Evolutionary conservation across 2,888 invertebrate genomes (phyloP).

Genomic region (Tryphoninae sp.): DNA sequence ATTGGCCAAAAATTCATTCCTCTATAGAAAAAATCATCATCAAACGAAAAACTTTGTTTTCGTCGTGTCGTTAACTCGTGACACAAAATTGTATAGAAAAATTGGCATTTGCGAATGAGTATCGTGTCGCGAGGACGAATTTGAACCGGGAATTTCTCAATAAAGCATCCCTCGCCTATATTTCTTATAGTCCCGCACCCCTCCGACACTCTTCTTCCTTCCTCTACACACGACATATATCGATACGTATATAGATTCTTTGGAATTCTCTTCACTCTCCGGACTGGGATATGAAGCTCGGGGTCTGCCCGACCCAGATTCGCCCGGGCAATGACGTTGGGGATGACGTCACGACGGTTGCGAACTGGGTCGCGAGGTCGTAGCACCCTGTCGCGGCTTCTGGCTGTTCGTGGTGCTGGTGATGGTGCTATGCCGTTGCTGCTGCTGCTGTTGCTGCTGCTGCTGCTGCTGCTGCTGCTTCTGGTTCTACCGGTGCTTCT

Average conservation of each 20-base stretch:
- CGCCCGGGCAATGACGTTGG: slow-evolving; percentile 82
- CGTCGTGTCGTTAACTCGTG: slow-evolving; percentile 1
- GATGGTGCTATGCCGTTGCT: slow-evolving; percentile 45
- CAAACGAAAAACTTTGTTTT: slow-evolving; percentile 23
- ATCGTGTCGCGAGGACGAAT: slow-evolving; percentile 57
- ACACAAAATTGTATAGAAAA: slow-evolving; percentile 11
- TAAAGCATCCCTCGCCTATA: slow-evolving; percentile 82
- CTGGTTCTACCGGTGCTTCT: not conserved
- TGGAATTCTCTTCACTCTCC: slow-evolving; percentile 72
- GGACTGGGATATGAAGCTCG: slow-evolving; percentile 81
- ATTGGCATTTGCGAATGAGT: not conserved
- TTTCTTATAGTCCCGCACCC: not conserved
- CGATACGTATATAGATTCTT: no score
- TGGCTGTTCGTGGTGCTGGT: slow-evolving; percentile 34
- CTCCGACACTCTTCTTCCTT: slow-evolving; percentile 15
- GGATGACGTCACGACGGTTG: slow-evolving; percentile 78
- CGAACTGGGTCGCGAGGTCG: slow-evolving; percentile 79
- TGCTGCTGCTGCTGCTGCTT: no score
- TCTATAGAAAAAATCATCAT: no score
- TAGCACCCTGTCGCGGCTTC: slow-evolving; percentile 72
- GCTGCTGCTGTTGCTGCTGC: no score
- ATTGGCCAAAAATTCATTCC: no score
- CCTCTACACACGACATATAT: not conserved
- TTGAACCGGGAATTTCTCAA: slow-evolving; percentile 76
- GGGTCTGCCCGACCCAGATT: slow-evolving; percentile 87